Percentiles rank a stretch among this genome's conserved stretches.
These are phyloP conservation scores for Cyclopterus lumpus DNA, from an alignment of 2,797 vertebrate species.

Conservation along the genomic window DNA sequence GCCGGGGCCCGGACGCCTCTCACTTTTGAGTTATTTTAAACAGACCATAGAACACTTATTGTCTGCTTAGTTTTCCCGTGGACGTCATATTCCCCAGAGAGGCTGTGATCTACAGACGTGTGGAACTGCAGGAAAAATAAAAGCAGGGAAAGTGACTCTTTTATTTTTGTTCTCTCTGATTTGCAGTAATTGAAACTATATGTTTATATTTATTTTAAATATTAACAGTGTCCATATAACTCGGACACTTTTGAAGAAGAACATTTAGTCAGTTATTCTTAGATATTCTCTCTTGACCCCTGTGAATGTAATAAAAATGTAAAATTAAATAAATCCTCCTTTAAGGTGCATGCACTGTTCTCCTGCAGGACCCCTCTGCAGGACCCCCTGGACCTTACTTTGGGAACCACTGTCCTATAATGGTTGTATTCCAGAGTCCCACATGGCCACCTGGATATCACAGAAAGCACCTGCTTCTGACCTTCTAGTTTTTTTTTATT, in stretches of 20 bases:
- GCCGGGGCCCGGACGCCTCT: slow-evolving; percentile 50
- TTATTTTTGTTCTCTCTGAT: not conserved
- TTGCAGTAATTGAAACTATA: not conserved
- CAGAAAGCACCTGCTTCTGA: slow-evolving; percentile 81
- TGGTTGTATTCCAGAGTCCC: slow-evolving; percentile 63
- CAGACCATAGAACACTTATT: slow-evolving; percentile 48
- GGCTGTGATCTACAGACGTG: slow-evolving; percentile 22
- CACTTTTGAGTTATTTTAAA: slow-evolving; percentile 64
- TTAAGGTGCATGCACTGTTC: slow-evolving; percentile 9
- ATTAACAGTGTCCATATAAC: not conserved
- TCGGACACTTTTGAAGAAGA: not conserved
- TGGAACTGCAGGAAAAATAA: not conserved
- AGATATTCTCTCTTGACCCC: slow-evolving; percentile 12
- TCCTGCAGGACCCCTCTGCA: slow-evolving; percentile 16
- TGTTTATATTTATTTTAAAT: not conserved
- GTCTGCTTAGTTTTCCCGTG: slow-evolving; percentile 26
- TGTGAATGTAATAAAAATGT: slow-evolving; percentile 18
- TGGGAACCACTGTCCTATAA: slow-evolving; percentile 71
- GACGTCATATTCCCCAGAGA: not conserved
- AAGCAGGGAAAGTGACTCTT: not conserved
- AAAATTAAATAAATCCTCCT: slow-evolving; percentile 32
- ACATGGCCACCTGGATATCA: slow-evolving; percentile 74
- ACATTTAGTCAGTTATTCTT: too few species aligned
- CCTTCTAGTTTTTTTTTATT: slow-evolving; percentile 73
- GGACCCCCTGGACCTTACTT: slow-evolving; percentile 44